Conservation (phyloP, 2,113 vertebrate genomes). For the Electrona antarctica region DNA sequence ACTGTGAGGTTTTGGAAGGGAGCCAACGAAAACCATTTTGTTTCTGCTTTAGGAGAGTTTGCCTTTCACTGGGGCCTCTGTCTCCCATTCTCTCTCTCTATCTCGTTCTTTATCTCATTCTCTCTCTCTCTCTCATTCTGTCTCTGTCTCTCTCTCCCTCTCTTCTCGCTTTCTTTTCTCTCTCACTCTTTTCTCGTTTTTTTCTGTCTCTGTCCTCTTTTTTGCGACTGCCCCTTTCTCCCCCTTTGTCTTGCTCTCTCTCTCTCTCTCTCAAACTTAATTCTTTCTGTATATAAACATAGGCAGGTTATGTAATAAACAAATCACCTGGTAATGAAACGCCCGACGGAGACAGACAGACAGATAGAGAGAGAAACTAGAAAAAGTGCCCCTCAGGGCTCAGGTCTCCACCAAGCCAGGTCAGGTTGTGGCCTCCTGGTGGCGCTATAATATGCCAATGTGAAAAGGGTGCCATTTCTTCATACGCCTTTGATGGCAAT, state of each 20-base stretch:
- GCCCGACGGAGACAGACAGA: background rate
- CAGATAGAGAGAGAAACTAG: background rate
- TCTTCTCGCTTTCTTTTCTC: too few relatives aligned
- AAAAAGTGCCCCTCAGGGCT: too few relatives aligned
- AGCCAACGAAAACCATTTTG: conserved; percentile 65
- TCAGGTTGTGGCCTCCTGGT: too few relatives aligned
- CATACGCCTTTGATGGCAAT: too few relatives aligned
- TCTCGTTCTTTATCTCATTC: background rate
- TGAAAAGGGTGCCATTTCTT: too few relatives aligned
- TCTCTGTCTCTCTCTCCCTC: background rate
- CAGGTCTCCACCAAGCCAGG: too few relatives aligned
- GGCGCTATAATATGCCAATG: too few relatives aligned
- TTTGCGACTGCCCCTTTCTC: too few relatives aligned
- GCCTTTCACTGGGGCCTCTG: conserved; percentile 38
- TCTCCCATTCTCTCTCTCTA: background rate
- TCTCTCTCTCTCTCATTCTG: background rate
- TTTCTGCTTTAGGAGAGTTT: conserved; percentile 56
- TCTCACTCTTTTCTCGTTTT: too few relatives aligned
- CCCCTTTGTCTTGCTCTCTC: too few relatives aligned
- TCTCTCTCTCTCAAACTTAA: background rate
- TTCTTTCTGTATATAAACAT: conserved; percentile 51
- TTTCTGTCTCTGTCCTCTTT: too few relatives aligned
- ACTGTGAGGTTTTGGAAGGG: conserved; percentile 45
- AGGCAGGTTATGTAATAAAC: conserved; percentile 44
- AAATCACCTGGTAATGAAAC: conserved; percentile 62